Percentiles rank a stretch among this genome's conserved stretches.
phyloP scores from a whole-genome alignment of 30 jellyfish, hydroid and myxozoan genomes.

The Aurelia sp. region DNA sequence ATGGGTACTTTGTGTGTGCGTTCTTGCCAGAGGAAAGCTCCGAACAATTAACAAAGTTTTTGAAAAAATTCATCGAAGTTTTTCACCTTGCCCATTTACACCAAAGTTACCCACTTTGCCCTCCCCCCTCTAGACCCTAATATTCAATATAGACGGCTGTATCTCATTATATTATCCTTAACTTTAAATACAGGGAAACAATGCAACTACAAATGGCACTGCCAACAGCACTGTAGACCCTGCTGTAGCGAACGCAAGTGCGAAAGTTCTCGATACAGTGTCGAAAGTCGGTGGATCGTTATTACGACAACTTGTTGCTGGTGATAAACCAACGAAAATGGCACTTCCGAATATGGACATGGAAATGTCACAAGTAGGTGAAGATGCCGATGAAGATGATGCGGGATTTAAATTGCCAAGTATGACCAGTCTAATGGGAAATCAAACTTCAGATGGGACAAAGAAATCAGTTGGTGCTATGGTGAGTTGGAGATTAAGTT shows the following conservation, averaged over 20 bases:
- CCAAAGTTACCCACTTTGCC: too few species aligned
- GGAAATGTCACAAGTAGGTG: conserved; percentile 92
- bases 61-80: too few species aligned
- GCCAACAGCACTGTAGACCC: conserved; percentile 46
- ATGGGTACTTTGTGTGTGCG: too few species aligned
- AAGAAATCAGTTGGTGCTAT: conserved; percentile 90
- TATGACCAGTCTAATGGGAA: conserved; percentile 52
- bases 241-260: conserved; percentile 54
- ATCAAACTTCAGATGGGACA: conserved; percentile 65
- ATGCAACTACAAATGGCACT: conserved; percentile 44
- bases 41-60: too few species aligned
- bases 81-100: too few species aligned
- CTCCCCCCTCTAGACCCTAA: too few species aligned
- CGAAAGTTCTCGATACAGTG: conserved; percentile 81
- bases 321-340: conserved; percentile 80
- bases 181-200: conserved; percentile 30
- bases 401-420: conserved; percentile 90
- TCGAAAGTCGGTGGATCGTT: conserved; percentile 90
- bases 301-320: conserved; percentile 94
- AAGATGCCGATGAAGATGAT: conserved; percentile 85
- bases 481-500: conserved; percentile 40
- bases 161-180: too few species aligned
- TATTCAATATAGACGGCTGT: too few species aligned
- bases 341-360: conserved; percentile 68
- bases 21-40: too few species aligned